These are phyloP conservation scores for Hypselothyrea guttata DNA, from an alignment of 2,888 invertebrate genomes.

Conservation along the genomic window DNA sequence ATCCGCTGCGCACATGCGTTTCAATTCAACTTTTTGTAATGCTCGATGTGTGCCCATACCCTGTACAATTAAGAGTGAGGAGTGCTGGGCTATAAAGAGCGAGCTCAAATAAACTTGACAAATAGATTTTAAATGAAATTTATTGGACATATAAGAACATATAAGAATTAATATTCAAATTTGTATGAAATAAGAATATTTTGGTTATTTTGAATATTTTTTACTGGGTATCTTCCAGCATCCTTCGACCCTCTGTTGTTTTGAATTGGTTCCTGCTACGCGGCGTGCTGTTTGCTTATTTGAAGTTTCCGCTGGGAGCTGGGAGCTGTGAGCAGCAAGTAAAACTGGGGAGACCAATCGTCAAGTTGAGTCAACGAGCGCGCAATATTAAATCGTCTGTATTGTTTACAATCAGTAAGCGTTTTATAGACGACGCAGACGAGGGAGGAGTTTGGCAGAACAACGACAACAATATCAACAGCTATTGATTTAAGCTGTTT, in stretches of 20 bases:
- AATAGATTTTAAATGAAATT: neutral
- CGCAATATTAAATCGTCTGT: slow-evolving; percentile 76
- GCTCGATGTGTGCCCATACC: slow-evolving; percentile 15
- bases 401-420: slow-evolving; percentile 75
- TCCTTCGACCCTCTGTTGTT: neutral
- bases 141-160: no score
- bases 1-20: slow-evolving; percentile 69
- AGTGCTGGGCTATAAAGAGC: neutral
- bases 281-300: slow-evolving; percentile 65
- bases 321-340: slow-evolving; percentile 26
- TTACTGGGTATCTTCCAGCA: slow-evolving; percentile 11
- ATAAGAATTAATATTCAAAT: neutral
- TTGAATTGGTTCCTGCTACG: slow-evolving; percentile 56
- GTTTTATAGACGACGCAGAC: slow-evolving; percentile 60
- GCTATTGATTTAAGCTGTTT: slow-evolving; percentile 58
- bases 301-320: slow-evolving; percentile 56
- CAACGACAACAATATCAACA: slow-evolving; percentile 14
- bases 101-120: no score
- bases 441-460: slow-evolving; percentile 34
- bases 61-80: neutral
- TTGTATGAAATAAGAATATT: neutral
- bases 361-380: slow-evolving; percentile 58
- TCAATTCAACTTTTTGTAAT: slow-evolving; percentile 64
- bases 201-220: neutral
- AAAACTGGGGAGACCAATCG: slow-evolving; percentile 45